Evolutionary conservation across 2,888 invertebrate species (phyloP), one percentile per base, ranked within the genome.

Genomic region (Minunthozetes semirufus): DNA sequence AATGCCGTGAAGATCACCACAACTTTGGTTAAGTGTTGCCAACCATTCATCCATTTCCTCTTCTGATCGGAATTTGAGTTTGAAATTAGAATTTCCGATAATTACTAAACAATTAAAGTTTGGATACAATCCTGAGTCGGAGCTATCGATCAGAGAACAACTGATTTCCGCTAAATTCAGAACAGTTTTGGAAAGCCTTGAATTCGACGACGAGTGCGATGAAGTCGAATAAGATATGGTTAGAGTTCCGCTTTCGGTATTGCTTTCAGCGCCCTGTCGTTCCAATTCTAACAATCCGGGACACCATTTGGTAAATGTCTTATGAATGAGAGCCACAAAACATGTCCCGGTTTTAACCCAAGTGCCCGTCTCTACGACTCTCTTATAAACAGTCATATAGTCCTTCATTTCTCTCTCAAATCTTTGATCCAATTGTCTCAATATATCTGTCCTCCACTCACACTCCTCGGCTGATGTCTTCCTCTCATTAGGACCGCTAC

Each of bases 141-240:
- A 27, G 3, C 8, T 25, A 29, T 61, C 61, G 48, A 73, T 88
- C 77, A 88, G 88, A 8, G 92, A 87, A 82, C 90, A 89, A 0
- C 88, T 89, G 17, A 93, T 88, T 83, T 92, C 91, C 75, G 88
- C 87, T 73, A 93, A 84, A 77, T 89, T 89, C 81, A 92, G 87
- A 81, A 53, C 27, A 70, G 70, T 50, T 61, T 84, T 92, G 91
- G 0, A 89, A 87, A 84, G 90, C 89, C 73, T 91, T 86, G 72
- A 92, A 88, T 53, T 70, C 72, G 70, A n/a, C 59, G 63, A 15
- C 22, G 17, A 22, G 3, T 61, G 27, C 5, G 61, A 29, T 61
- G 56, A 56, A 1, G 1, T 29, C 5, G 61, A 61, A 61, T 76
- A 76, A 63, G 46, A 56, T 13, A 80, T 77, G 48, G 90, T 89